Evolutionary conservation across 2,113 vertebrate genomes (phyloP).

Genomic region (Caranx melampygus): DNA sequence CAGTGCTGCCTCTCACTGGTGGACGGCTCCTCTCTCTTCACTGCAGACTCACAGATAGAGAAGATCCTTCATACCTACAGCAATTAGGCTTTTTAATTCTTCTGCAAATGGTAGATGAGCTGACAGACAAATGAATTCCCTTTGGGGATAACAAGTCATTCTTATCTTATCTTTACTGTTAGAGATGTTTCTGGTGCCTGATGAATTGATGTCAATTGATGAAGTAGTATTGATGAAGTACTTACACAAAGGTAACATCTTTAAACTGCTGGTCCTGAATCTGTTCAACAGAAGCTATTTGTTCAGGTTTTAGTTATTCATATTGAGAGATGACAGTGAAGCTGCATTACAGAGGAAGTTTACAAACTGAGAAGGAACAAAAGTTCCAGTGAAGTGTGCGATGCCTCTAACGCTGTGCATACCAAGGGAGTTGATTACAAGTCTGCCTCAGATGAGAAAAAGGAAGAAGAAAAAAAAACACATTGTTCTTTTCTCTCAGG

Average conservation of each 20-base stretch:
- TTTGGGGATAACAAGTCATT: no score
- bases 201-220: no score
- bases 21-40: no score
- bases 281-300: constrained; percentile 1
- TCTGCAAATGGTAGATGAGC: no score
- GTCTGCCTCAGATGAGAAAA: not conserved
- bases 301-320: not conserved
- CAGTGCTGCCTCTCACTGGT: no score
- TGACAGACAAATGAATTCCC: no score
- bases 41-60: no score
- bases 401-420: not conserved
- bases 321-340: not conserved
- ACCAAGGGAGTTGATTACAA: not conserved
- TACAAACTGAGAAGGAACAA: not conserved
- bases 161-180: not conserved
- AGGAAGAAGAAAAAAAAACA: not conserved
- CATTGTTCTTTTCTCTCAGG: constrained; percentile 13
- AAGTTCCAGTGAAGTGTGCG: not conserved
- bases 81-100: no score
- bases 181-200: not conserved
- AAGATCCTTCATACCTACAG: no score
- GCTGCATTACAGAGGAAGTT: not conserved
- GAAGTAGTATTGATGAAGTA: no score
- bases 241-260: not conserved
- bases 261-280: not conserved